Percentiles rank a stretch among this genome's conserved stretches.
Conservation (phyloP, 2,888 invertebrate genomes). For the Rhagonycha lutea region DNA sequence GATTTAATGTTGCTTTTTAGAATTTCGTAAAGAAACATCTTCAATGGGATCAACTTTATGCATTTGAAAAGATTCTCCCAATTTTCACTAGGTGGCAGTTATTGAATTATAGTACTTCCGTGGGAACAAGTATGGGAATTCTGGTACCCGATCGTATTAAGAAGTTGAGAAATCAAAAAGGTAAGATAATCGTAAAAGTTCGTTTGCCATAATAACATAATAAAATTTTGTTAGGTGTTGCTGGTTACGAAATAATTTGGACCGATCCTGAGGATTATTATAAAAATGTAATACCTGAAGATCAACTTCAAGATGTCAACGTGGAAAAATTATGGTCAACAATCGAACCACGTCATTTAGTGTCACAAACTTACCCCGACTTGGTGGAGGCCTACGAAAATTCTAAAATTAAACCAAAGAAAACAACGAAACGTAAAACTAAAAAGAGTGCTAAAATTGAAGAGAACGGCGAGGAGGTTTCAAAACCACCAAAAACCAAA, state of each 20-base stretch:
- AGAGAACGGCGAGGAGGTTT: slow-evolving; percentile 31
- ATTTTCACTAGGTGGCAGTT: slow-evolving; percentile 79
- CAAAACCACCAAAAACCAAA: slow-evolving; percentile 43
- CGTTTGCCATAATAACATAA: no score
- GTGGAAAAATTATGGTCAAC: slow-evolving; percentile 64
- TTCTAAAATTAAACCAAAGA: slow-evolving; percentile 57
- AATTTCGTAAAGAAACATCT: slow-evolving; percentile 68
- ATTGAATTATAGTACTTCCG: slow-evolving; percentile 49
- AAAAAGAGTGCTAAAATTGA: slow-evolving; percentile 30
- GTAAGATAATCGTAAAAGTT: slow-evolving; percentile 32
- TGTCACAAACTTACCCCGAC: slow-evolving; percentile 66
- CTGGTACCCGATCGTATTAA: slow-evolving; percentile 60
- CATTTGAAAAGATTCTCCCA: slow-evolving; percentile 78
- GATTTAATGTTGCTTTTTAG: slow-evolving; percentile 49
- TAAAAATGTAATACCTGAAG: slow-evolving; percentile 63
- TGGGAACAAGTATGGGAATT: slow-evolving; percentile 36
- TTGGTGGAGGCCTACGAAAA: slow-evolving; percentile 63
- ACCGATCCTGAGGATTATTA: slow-evolving; percentile 61
- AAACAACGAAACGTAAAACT: slow-evolving; percentile 34
- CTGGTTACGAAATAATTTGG: slow-evolving; percentile 77
- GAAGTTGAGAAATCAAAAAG: slow-evolving; percentile 60
- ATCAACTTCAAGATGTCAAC: slow-evolving; percentile 58
- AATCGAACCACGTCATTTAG: slow-evolving; percentile 68
- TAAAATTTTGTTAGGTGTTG: slow-evolving; percentile 57
- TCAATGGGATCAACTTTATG: slow-evolving; percentile 76